phyloP scores from a whole-genome alignment of 2,797 vertebrate genomes.

The Ceryle rudis region DNA sequence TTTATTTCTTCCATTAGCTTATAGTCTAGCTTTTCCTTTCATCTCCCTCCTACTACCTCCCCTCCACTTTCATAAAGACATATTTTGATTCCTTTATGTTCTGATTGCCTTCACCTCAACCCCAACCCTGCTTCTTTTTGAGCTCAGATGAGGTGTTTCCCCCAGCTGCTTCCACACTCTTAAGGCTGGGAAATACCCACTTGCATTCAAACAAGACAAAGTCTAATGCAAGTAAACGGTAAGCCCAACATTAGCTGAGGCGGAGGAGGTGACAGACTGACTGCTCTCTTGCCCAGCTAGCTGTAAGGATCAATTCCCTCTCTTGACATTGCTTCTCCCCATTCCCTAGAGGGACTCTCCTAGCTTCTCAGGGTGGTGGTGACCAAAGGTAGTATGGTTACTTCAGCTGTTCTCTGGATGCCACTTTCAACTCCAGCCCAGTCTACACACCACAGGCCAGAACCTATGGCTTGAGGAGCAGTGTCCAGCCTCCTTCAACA shows the following conservation, averaged over 20 bases:
- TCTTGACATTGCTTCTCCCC: background rate
- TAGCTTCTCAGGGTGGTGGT: background rate
- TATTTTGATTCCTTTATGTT: background rate
- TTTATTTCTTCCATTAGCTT: background rate
- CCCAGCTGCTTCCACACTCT: background rate
- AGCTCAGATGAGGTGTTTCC: background rate
- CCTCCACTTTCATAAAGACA: background rate
- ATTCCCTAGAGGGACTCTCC: background rate
- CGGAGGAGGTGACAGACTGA: background rate
- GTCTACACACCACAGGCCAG: background rate
- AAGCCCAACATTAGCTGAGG: background rate
- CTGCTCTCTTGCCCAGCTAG: background rate
- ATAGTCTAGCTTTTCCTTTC: background rate
- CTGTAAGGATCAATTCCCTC: background rate
- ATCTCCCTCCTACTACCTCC: background rate
- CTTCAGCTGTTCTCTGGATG: background rate
- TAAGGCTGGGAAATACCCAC: background rate
- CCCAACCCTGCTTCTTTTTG: background rate
- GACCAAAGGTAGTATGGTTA: background rate
- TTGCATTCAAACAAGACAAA: background rate
- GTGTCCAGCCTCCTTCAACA: background rate
- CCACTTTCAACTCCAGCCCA: background rate
- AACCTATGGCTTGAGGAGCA: background rate
- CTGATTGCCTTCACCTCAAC: background rate
- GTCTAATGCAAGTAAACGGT: background rate